Percentiles rank a stretch among this genome's conserved stretches.
phyloP scores from a whole-genome alignment of 1,140 invertebrate genomes.

The Acromyrmex echinatior region DNA sequence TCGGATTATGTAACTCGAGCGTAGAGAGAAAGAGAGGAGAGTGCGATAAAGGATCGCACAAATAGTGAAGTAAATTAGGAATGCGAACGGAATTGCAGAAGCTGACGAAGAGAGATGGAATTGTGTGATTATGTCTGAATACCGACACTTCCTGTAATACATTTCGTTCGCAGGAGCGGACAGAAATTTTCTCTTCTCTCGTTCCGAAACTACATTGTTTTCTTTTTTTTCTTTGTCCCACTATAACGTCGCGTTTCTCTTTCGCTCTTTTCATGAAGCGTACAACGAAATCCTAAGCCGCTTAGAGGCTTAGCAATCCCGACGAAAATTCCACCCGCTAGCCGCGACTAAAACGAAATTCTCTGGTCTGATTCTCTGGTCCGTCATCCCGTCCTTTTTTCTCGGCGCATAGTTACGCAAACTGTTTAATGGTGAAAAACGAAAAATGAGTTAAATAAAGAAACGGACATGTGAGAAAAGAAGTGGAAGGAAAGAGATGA shows the following conservation, averaged over 20 bases:
- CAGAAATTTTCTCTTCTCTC: constrained; percentile 60
- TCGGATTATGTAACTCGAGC: constrained; percentile 18
- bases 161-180: constrained; percentile 38
- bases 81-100: constrained; percentile 38
- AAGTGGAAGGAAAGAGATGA: background rate
- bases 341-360: constrained; percentile 59
- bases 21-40: constrained; percentile 1
- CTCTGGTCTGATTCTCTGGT: constrained; percentile 49
- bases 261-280: constrained; percentile 61
- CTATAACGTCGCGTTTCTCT: constrained; percentile 34
- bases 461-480: background rate
- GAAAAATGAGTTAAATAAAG: constrained; percentile 18
- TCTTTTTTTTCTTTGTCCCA: constrained; percentile 30
- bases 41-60: constrained; percentile 9
- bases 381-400: background rate
- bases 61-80: constrained; percentile 51
- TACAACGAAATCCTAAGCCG: constrained; percentile 83
- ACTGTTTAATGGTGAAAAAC: constrained; percentile 7
- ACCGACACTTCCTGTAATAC: constrained; percentile 67
- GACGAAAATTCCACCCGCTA: constrained; percentile 81
- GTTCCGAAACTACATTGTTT: constrained; percentile 37
- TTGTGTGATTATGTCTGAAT: constrained; percentile 49
- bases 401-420: background rate
- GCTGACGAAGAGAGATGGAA: constrained; percentile 21
- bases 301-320: constrained; percentile 83